These are phyloP conservation scores for Urocynchramus pylzowi DNA, from an alignment of 2,113 vertebrate genomes.

Conservation along the genomic window DNA sequence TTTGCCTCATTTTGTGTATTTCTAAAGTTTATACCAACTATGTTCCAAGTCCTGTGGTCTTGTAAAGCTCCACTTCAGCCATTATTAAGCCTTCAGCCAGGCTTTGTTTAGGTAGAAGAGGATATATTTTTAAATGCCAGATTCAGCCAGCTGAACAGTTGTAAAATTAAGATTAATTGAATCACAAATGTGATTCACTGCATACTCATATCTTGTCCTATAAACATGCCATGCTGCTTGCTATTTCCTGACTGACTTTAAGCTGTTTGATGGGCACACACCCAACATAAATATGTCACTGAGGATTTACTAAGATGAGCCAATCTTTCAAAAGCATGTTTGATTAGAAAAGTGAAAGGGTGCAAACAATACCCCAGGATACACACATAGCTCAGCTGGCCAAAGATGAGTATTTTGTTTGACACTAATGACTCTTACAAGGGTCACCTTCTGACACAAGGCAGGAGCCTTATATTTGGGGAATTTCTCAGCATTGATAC, in stretches of 20 bases:
- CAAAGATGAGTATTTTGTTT: not conserved
- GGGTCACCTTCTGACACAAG: not conserved
- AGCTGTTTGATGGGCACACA: not conserved
- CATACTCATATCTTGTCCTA: not conserved
- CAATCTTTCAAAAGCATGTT: not conserved
- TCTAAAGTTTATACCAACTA: not conserved
- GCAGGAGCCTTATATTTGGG: not conserved
- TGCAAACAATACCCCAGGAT: not conserved
- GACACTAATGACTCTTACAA: not conserved
- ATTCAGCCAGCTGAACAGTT: not conserved
- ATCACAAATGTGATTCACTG: not conserved
- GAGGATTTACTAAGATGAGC: not conserved
- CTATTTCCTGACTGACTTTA: not conserved
- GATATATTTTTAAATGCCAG: not conserved
- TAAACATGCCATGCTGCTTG: not conserved
- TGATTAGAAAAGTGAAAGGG: not conserved
- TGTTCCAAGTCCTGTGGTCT: not conserved
- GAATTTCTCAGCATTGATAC: not conserved
- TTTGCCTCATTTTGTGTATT: not conserved
- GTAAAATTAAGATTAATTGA: slow-evolving; percentile 18
- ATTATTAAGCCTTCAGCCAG: not conserved
- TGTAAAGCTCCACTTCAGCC: not conserved
- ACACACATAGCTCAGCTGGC: not conserved
- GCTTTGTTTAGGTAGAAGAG: not conserved
- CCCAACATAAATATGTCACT: not conserved